Evolutionary conservation across 2,113 vertebrate genomes (phyloP).

Genomic region (Lynx canadensis): DNA sequence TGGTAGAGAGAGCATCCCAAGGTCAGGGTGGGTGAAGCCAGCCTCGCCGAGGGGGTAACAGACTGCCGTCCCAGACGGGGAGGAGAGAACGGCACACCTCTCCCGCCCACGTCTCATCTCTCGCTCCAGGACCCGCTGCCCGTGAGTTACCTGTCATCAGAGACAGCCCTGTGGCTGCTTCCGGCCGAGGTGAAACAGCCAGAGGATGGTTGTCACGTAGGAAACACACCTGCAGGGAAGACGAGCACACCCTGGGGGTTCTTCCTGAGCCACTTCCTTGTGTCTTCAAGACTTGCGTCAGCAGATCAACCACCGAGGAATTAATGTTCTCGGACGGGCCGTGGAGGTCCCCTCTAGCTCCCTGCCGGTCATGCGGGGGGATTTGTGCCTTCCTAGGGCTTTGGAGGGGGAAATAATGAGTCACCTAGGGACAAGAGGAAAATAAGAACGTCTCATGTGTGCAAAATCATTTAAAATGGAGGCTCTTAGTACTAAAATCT

Average conservation of each 20-base stretch:
- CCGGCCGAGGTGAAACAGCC: constrained; percentile 40
- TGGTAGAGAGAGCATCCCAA: neutral
- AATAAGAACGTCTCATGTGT: constrained; percentile 19
- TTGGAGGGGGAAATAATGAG: constrained; percentile 23
- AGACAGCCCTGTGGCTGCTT: constrained; percentile 69
- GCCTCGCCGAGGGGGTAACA: accelerated
- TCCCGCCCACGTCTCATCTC: neutral
- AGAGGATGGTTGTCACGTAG: constrained; percentile 72
- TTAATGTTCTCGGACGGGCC: constrained; percentile 66
- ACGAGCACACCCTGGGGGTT: constrained; percentile 50
- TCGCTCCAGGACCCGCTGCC: constrained; percentile 63
- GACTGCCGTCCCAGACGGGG: constrained; percentile 6
- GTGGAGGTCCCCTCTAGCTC: constrained; percentile 61
- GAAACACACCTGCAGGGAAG: constrained; percentile 68
- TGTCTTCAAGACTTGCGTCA: constrained; percentile 66
- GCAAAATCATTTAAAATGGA: neutral
- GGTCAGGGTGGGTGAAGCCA: neutral
- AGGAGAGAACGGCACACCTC: constrained; percentile 4
- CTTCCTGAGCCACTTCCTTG: constrained; percentile 74
- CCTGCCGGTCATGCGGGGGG: neutral
- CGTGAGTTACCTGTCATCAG: constrained; percentile 76
- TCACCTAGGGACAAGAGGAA: neutral
- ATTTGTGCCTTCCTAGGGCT: constrained; percentile 61
- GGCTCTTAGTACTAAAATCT: neutral
- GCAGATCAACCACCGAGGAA: constrained; percentile 26